These are phyloP conservation scores for Dufourea novaeangliae DNA, from an alignment of 1,140 invertebrate genomes.

Conservation along the genomic window DNA sequence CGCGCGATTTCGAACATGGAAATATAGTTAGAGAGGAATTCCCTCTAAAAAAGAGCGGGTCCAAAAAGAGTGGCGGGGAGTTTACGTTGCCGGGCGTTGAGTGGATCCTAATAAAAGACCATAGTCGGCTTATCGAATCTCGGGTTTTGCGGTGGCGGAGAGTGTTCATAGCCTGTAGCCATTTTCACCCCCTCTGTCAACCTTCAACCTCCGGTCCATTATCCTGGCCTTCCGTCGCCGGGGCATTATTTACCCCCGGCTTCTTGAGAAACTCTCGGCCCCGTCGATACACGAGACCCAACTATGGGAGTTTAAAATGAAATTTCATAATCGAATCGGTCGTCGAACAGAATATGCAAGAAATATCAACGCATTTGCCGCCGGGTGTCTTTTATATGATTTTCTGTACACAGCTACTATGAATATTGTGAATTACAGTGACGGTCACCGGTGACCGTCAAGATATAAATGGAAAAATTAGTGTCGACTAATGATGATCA, in stretches of 20 bases:
- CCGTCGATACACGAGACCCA: not conserved
- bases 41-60: constrained; percentile 12
- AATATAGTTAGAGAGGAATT: constrained; percentile 19
- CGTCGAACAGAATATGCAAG: not conserved
- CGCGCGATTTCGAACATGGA: constrained; percentile 5
- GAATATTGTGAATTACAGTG: too few relatives aligned
- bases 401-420: too few relatives aligned
- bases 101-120: constrained; percentile 65
- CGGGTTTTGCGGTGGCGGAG: constrained; percentile 59
- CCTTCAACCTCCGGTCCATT: constrained; percentile 56
- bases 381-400: too few relatives aligned
- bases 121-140: constrained; percentile 67
- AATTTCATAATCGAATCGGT: not conserved
- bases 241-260: constrained; percentile 42
- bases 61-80: constrained; percentile 32
- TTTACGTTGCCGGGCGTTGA: constrained; percentile 51
- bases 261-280: constrained; percentile 4
- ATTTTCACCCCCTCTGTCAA: constrained; percentile 63
- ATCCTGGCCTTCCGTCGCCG: constrained; percentile 42
- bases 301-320: not conserved
- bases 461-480: too few relatives aligned
- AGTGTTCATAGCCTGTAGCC: constrained; percentile 63
- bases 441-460: too few relatives aligned
- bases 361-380: not conserved
- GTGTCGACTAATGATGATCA: too few relatives aligned